Evolutionary conservation across 30 jellyfish, hydroid and myxozoan genomes (phyloP).

Genomic region (Chrysaora quinquecirrha): DNA sequence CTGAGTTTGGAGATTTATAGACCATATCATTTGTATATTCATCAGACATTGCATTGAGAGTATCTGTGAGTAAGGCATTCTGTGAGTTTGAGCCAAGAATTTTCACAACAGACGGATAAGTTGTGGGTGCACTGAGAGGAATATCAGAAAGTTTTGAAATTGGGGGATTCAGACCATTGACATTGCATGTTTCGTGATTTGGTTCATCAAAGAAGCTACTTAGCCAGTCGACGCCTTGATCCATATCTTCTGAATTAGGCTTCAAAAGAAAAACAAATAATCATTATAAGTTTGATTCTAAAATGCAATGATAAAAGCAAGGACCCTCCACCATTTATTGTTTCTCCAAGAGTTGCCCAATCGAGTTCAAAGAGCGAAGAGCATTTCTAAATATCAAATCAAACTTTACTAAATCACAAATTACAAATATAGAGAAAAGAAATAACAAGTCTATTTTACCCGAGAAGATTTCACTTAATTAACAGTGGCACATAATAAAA

Average conservation of each 20-base stretch:
- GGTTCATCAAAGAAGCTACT: constrained; percentile 98
- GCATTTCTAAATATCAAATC: too few species aligned
- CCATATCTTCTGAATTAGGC: constrained; percentile 92
- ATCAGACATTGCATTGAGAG: constrained; percentile 27
- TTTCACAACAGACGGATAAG: constrained; percentile 55
- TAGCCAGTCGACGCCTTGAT: constrained; percentile 94
- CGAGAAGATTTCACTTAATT: too few species aligned
- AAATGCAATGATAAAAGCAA: too few species aligned
- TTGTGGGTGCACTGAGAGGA: constrained; percentile 31
- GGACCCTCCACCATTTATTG: too few species aligned
- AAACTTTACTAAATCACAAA: too few species aligned
- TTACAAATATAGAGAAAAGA: too few species aligned
- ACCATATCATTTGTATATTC: constrained; percentile 45
- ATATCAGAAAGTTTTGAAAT: constrained; percentile 65
- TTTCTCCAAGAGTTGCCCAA: too few species aligned
- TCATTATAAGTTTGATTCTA: too few species aligned
- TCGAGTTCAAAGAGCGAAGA: too few species aligned
- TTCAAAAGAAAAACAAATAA: constrained; percentile 34
- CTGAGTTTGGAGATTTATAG: constrained; percentile 46
- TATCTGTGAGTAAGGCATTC: constrained; percentile 29
- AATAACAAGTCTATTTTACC: too few species aligned
- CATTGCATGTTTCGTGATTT: constrained; percentile 75
- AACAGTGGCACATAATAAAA: too few species aligned
- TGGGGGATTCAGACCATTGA: constrained; percentile 88
- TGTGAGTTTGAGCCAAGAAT: constrained; percentile 15